phyloP scores from a whole-genome alignment of 92 coral and sea anemone species.

The Umimayanthus kanabou region DNA sequence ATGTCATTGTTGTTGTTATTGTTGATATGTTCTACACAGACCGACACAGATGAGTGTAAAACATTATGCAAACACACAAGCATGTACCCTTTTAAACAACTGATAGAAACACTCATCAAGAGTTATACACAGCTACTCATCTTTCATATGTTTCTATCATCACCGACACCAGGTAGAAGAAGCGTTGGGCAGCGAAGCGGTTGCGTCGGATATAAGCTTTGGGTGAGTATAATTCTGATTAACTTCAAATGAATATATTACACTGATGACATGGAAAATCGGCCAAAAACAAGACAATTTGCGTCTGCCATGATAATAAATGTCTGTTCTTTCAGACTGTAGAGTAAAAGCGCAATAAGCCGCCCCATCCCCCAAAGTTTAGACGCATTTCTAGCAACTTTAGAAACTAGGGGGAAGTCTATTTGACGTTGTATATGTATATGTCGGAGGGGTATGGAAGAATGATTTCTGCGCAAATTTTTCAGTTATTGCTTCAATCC shows the following conservation, averaged over 20 bases:
- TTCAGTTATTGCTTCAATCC: too few species aligned
- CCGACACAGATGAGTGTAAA: background rate
- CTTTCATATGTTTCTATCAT: background rate
- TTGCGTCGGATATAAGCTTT: conserved; percentile 68
- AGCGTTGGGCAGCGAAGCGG: conserved; percentile 70
- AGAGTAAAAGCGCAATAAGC: too few species aligned
- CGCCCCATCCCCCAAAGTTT: too few species aligned
- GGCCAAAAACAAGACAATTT: background rate
- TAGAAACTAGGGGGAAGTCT: too few species aligned
- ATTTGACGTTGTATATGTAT: too few species aligned
- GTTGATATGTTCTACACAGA: background rate
- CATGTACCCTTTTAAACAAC: background rate
- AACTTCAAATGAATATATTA: background rate
- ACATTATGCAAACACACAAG: background rate
- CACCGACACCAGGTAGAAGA: conserved; percentile 66
- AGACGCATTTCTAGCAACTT: too few species aligned
- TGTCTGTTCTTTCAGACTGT: too few species aligned
- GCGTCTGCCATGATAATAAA: background rate
- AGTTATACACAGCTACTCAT: too few species aligned
- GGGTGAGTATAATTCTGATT: conserved; percentile 49
- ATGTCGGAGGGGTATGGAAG: too few species aligned
- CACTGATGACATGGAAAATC: background rate
- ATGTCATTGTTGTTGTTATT: background rate
- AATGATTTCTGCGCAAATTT: too few species aligned
- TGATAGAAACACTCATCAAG: background rate